phyloP scores from a whole-genome alignment of 2,797 vertebrate species.

The Typhlichthys eigenmanni region DNA sequence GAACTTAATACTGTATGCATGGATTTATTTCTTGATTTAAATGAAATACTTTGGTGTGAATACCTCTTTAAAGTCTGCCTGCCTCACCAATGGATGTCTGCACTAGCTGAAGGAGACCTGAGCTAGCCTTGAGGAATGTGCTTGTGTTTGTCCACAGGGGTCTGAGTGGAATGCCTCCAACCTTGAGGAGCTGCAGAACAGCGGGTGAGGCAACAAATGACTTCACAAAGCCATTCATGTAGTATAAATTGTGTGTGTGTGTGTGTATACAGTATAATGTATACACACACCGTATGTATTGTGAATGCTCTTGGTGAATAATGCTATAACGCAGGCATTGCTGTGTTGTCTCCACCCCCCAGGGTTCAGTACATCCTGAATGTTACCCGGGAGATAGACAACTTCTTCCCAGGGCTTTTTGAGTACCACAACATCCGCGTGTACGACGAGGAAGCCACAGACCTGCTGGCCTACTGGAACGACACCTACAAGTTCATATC shows the following conservation, averaged over 20 bases:
- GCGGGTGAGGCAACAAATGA: conserved; percentile 82
- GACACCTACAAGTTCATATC: conserved; percentile 99
- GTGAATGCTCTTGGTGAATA: too few species aligned
- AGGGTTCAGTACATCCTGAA: conserved; percentile 97
- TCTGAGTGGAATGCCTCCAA: conserved; percentile 99
- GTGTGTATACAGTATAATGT: too few species aligned
- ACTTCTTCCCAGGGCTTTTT: conserved; percentile 96
- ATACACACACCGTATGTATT: too few species aligned
- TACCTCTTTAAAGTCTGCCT: not conserved
- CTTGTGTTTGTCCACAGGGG: conserved; percentile 80
- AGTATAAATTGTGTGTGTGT: too few species aligned
- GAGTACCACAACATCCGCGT: conserved; percentile 98
- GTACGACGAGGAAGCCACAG: conserved; percentile 96
- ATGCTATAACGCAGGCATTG: not conserved
- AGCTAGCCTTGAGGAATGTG: conserved; percentile 42
- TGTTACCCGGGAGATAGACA: conserved; percentile 96
- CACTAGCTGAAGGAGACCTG: conserved; percentile 40
- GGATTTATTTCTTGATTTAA: too few species aligned
- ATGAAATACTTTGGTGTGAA: too few species aligned
- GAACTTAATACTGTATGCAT: too few species aligned
- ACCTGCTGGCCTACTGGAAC: conserved; percentile 96
- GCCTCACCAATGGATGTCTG: conserved; percentile 38
- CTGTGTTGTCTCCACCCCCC: not conserved
- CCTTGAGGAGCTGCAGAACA: conserved; percentile 93
- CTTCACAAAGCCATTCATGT: not conserved